Conservation (phyloP, 2,888 invertebrate species). For the Silvanus unidentatus region DNA sequence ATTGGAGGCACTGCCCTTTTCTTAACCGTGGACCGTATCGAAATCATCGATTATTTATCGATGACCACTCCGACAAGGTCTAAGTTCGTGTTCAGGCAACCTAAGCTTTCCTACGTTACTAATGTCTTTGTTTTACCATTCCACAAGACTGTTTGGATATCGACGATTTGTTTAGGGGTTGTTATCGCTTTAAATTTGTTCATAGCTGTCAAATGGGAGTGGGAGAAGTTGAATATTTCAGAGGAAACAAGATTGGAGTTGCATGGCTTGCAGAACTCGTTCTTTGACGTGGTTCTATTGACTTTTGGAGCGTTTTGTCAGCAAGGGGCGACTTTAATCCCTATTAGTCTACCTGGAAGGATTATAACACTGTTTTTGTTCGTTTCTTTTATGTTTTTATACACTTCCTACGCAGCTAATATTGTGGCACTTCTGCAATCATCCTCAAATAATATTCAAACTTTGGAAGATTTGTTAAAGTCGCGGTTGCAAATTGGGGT, state of each 20-base stretch:
- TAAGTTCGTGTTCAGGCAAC: conserved; percentile 66
- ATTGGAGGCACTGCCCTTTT: conserved; percentile 62
- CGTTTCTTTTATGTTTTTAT: conserved; percentile 61
- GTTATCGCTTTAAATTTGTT: conserved; percentile 45
- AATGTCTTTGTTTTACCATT: conserved; percentile 68
- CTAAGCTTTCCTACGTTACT: conserved; percentile 63
- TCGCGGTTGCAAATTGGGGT: conserved; percentile 63
- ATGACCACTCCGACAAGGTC: conserved; percentile 63
- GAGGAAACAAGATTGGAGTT: conserved; percentile 14
- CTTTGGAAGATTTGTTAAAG: conserved; percentile 57
- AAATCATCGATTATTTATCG: conserved; percentile 60
- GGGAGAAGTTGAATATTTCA: conserved; percentile 12
- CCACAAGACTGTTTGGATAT: conserved; percentile 59
- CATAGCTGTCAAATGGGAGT: conserved; percentile 46
- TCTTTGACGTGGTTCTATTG: conserved; percentile 51
- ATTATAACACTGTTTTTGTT: conserved; percentile 60
- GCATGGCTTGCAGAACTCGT: conserved; percentile 34
- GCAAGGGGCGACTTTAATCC: conserved; percentile 54
- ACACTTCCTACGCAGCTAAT: conserved; percentile 70
- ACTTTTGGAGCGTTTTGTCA: conserved; percentile 56
- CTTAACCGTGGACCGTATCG: conserved; percentile 56
- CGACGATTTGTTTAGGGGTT: conserved; percentile 48
- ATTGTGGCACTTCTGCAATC: conserved; percentile 70
- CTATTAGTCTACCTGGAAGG: conserved; percentile 46
- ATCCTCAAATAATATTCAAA: conserved; percentile 61